Percentiles rank a stretch among this genome's conserved stretches.
Evolutionary conservation across 2,797 vertebrate genomes (phyloP).

Genomic region (Taenioides sp.): DNA sequence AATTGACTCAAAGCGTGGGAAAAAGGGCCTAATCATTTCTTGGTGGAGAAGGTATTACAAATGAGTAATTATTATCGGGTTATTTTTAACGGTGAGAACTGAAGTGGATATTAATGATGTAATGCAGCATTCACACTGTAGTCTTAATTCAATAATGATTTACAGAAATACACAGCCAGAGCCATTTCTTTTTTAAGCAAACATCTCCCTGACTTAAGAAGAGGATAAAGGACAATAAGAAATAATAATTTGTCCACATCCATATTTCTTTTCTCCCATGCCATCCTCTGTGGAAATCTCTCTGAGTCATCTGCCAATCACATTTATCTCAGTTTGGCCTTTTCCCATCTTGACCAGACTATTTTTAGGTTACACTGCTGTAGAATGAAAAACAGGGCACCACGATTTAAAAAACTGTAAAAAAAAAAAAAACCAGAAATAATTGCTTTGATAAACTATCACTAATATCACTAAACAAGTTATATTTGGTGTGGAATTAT

Average conservation of each 20-base stretch:
- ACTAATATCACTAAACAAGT: background rate
- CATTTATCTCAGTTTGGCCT: constrained; percentile 29
- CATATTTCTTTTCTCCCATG: constrained; percentile 19
- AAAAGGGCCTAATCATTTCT: constrained; percentile 28
- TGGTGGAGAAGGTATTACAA: constrained; percentile 19
- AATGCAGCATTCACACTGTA: background rate
- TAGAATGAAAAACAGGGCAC: background rate
- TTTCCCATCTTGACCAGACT: background rate
- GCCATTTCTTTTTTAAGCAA: too few relatives aligned
- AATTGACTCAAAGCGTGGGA: constrained; percentile 59
- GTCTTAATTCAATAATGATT: background rate
- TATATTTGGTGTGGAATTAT: too few relatives aligned
- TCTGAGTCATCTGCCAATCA: constrained; percentile 43
- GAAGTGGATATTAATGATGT: background rate
- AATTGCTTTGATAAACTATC: too few relatives aligned
- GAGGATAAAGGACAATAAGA: background rate
- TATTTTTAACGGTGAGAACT: background rate
- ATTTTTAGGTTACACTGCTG: background rate
- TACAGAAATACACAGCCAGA: background rate
- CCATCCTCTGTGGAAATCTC: too few relatives aligned
- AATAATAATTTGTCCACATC: background rate
- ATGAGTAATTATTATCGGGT: background rate
- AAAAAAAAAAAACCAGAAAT: too few relatives aligned
- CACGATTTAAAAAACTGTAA: background rate
- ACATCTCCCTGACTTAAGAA: too few relatives aligned